Base-by-base conservation (phyloP, 2,113 vertebrate species). In the Rhegmatorhina hoffmannsi region DNA sequence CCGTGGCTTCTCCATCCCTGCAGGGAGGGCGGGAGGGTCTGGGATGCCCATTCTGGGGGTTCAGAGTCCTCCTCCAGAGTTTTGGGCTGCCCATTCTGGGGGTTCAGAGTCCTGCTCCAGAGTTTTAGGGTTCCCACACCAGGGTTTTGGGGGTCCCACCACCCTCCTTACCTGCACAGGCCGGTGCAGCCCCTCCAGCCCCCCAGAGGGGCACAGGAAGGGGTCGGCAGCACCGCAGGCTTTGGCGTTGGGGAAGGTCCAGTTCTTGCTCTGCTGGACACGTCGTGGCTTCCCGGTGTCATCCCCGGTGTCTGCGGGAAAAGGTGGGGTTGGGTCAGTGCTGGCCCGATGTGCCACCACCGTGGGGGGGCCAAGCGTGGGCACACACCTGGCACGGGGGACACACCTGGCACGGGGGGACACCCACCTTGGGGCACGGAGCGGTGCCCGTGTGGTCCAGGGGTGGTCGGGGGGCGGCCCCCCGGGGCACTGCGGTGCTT, bases 161-260 rank as follows among this genome's bases (percentile, higher is more conserved):
- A 9, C 29, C 38, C 13, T 20, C 55, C 97, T 96, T 94, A 98
- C 98, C 98, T 96, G 76, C 19, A 81, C 67, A 21, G 98, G 97
- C 5, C 96, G 95, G n/a, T 98, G 98, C 46, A 98, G 94, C 15
- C 97, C 98, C 36, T 98, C 98, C 93, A 98, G 88, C 11, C 97
- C 98, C 84, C 92, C 97, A 34, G 98, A 80, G 59, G 98, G 97
- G 7, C 98, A 98, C 63, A 98, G 96, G 93, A 99, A 99, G 50
- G 98, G 98, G 90, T 99, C 98, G 0, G 98, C 89, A 8, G 98
- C 91, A 8, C 87, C 74, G 3, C 98, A 97, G 21, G 98, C 97
- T 97, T 98, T 98, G 78, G 98, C 96, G 50, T 98, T 99, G 82
- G 99, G 98, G 97, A 99, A 99, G 40, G 98, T 99, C 98, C 98